Evolutionary conservation across 2,888 invertebrate genomes (phyloP), one percentile per base, ranked within the genome.

Genomic region (Patella depressa): DNA sequence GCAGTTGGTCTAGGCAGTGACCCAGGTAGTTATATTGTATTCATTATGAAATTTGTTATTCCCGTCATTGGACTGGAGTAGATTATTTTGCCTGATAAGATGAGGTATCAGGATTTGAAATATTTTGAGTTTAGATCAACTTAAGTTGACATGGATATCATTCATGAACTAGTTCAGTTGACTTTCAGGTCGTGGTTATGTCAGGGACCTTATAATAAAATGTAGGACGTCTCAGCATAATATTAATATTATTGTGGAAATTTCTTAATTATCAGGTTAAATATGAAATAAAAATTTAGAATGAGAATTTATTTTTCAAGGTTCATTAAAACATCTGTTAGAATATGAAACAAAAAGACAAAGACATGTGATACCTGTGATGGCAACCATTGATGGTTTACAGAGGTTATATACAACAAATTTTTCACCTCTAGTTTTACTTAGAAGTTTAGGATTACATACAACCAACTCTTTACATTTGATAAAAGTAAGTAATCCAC

Each of bases 321-420:
- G 95, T 11, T 94, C 95, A 84, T 91, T 94, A 45, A 92, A 92
- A 24, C 94, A 95, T 92, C 93, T 99, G 78, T 92, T 94, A 76
- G 94, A 95, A 84, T 99, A 98, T 90, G 98, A 99, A 92, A 95
- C 95, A 3, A 91, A 93, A 73, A 93, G 98, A 19, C 96, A 98
- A 90, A 93, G 95, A 34, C 95, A 96, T 89, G 98, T 98, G 91
- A 93, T 98, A 45, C 97, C 98, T 0, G 95, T 96, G 0, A 96
- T 98, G 94, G 91, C 96, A 17, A 95, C 95, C 0, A 94, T 98
- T 4, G 98, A 99, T 91, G 95, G 95, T 9, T 92, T 99, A 72
- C 96, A 98, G 88, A 93, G 95, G 72, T 93, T 99, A 11, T 98
- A 98, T 91, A 94, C 94, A 78, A 94, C 94, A 12, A 85, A 85